These are phyloP conservation scores for Rugalucina vietnamica DNA, from an alignment of 2,888 invertebrate species.

Conservation along the genomic window DNA sequence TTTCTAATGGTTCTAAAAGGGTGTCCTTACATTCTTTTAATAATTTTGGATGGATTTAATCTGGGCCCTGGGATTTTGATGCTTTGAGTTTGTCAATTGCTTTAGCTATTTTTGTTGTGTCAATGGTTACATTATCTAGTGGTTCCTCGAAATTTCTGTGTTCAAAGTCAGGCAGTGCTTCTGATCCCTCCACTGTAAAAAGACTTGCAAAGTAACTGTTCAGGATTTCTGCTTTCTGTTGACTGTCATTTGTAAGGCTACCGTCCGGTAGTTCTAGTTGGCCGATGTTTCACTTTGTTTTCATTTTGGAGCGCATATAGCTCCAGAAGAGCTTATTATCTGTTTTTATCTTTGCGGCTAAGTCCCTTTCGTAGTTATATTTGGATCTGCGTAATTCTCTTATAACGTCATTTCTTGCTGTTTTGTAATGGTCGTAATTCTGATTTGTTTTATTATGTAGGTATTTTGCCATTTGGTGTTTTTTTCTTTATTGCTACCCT, in stretches of 20 bases:
- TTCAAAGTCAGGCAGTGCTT: background rate
- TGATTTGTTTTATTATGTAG: no score
- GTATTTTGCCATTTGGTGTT: no score
- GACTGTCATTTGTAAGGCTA: background rate
- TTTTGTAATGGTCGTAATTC: background rate
- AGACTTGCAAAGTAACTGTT: background rate
- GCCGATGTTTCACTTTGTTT: background rate
- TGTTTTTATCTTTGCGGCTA: background rate
- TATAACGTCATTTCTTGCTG: background rate
- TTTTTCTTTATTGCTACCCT: no score
- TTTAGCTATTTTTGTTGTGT: background rate
- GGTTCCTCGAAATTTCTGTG: background rate
- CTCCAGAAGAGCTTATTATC: slow-evolving; percentile 1
- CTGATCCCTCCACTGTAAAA: background rate
- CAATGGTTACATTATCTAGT: background rate
- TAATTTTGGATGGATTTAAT: background rate
- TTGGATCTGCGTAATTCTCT: background rate
- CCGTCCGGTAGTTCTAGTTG: background rate
- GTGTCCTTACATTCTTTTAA: background rate
- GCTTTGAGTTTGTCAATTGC: background rate
- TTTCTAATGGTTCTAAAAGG: background rate
- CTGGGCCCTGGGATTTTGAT: background rate
- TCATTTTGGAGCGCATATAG: background rate
- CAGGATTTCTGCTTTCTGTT: background rate
- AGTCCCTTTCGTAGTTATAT: background rate